Evolutionary conservation across 2,888 invertebrate species (phyloP).

Genomic region (Protodeltote pygarga): DNA sequence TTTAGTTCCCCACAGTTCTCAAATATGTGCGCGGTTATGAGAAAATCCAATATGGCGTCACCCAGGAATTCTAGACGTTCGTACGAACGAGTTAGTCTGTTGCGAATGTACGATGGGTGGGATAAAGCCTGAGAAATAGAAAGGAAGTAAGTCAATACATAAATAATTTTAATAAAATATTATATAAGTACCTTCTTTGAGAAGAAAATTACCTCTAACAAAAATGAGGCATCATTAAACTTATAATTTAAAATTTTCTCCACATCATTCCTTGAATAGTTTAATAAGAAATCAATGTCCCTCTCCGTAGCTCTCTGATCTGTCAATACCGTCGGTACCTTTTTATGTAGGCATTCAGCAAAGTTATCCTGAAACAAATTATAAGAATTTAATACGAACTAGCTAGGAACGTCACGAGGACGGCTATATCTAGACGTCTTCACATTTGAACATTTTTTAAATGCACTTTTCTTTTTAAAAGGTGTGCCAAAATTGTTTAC

Average conservation of each 20-base stretch:
- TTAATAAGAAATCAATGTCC: conserved; percentile 81
- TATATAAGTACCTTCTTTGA: background rate
- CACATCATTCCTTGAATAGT: conserved; percentile 77
- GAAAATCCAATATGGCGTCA: conserved; percentile 96
- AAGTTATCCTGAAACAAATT: conserved; percentile 66
- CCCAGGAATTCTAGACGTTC: conserved; percentile 97
- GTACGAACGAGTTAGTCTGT: conserved; percentile 95
- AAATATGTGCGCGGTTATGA: conserved; percentile 95
- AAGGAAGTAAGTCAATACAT: background rate
- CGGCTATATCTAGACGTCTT: background rate
- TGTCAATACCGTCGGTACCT: conserved; percentile 71
- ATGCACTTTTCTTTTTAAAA: too few relatives aligned
- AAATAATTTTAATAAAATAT: background rate
- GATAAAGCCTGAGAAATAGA: conserved; percentile 91
- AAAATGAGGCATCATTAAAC: conserved; percentile 93
- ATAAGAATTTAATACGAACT: background rate
- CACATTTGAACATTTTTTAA: background rate
- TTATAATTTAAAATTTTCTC: conserved; percentile 90
- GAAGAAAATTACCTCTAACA: conserved; percentile 89
- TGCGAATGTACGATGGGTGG: conserved; percentile 95
- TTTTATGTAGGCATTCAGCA: conserved; percentile 53
- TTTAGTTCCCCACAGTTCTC: conserved; percentile 90
- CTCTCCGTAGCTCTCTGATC: conserved; percentile 60
- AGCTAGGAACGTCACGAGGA: too few relatives aligned
- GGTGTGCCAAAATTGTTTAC: too few relatives aligned